Conservation (phyloP, 2,888 invertebrate genomes). For the Orgyia antiqua region DNA sequence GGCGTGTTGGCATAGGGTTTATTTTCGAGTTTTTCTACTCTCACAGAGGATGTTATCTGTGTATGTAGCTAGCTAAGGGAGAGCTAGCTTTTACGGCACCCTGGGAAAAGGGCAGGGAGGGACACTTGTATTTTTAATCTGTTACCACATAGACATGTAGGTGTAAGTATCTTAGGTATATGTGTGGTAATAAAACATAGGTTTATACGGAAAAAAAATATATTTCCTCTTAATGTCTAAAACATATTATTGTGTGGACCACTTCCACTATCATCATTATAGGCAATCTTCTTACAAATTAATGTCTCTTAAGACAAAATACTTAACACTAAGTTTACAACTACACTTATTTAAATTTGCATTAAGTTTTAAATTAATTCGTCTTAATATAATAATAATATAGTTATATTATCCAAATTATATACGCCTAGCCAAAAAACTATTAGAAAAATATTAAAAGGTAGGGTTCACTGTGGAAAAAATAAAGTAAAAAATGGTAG, state of each 20-base stretch:
- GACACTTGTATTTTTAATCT: no score
- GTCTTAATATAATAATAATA: conserved; percentile 29
- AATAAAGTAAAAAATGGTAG: no score
- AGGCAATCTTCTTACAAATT: conserved; percentile 20
- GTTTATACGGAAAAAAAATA: conserved; percentile 21
- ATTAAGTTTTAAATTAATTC: conserved; percentile 21
- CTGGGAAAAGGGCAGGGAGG: no score
- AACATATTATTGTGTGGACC: conserved; percentile 16
- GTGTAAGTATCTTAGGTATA: no score
- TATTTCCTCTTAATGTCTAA: conserved; percentile 24
- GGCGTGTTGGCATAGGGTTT: no score
- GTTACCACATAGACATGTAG: no score
- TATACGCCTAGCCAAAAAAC: conserved; percentile 19
- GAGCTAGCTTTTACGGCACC: no score
- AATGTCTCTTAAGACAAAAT: conserved; percentile 26
- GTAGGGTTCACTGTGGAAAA: conserved; percentile 5
- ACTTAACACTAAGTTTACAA: conserved; percentile 18
- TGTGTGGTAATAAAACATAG: conserved; percentile 17
- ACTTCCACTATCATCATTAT: conserved; percentile 10
- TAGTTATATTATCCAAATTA: conserved; percentile 19
- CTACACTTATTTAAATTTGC: conserved; percentile 19
- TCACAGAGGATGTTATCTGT: no score
- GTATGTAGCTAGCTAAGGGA: no score
- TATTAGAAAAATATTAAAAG: conserved; percentile 21
- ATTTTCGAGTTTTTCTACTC: no score